Conservation (phyloP, 2,888 invertebrate species). For the Platynereis dumerilii region DNA sequence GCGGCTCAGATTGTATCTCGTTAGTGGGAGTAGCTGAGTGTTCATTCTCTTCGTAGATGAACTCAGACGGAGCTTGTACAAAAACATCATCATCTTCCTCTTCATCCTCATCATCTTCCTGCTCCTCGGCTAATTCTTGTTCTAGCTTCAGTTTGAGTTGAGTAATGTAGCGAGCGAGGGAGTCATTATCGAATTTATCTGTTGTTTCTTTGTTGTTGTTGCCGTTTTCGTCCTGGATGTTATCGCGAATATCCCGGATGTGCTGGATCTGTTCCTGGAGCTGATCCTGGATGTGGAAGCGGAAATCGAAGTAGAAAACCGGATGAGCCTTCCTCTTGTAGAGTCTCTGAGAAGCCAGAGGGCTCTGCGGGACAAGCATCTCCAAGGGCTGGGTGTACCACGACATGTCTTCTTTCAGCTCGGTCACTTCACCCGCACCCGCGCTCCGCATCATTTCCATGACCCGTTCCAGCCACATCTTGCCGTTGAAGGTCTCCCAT, state of each 20-base stretch:
- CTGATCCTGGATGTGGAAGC: not conserved
- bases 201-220: not conserved
- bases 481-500: not conserved
- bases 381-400: conserved; percentile 53
- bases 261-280: too few species aligned
- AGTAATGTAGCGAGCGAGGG: not conserved
- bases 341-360: conserved; percentile 39
- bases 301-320: not conserved
- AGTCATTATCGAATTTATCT: not conserved
- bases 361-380: conserved; percentile 38
- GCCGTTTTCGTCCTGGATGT: not conserved
- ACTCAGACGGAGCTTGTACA: not conserved
- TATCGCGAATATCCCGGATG: too few species aligned
- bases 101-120: not conserved
- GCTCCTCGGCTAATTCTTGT: not conserved
- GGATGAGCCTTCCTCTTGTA: conserved; percentile 37
- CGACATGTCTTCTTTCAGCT: conserved; percentile 42
- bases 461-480: not conserved
- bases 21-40: not conserved
- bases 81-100: not conserved
- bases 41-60: conserved; percentile 6
- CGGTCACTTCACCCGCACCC: not conserved
- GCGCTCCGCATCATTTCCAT: conserved; percentile 15
- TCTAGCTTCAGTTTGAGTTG: not conserved
- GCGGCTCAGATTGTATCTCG: too few species aligned